Percentiles rank a stretch among this genome's conserved stretches.
These are phyloP conservation scores for Trachelus iudaicus DNA, from an alignment of 2,888 invertebrate species.

Conservation along the genomic window DNA sequence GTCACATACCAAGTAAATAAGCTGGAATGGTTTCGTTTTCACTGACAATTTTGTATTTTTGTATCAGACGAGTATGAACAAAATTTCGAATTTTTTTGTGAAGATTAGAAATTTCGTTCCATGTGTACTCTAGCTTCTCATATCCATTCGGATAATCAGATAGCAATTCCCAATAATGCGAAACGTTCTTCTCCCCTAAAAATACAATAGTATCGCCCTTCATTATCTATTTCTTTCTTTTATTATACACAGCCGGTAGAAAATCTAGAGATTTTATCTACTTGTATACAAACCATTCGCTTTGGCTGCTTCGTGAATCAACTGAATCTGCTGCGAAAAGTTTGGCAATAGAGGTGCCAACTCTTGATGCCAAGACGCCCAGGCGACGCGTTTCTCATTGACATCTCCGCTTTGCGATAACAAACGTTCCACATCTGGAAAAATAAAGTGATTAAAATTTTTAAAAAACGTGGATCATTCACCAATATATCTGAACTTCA, in stretches of 20 bases:
- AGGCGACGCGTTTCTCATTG: constrained; percentile 43
- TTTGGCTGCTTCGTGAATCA: constrained; percentile 46
- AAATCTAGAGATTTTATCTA: not conserved
- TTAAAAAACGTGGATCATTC: not conserved
- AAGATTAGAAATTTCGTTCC: constrained; percentile 43
- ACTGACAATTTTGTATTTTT: constrained; percentile 40
- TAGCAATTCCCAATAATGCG: constrained; percentile 55
- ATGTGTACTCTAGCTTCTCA: constrained; percentile 34
- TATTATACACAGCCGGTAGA: not conserved
- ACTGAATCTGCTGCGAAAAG: constrained; percentile 41
- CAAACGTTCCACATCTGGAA: constrained; percentile 46
- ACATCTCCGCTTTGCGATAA: constrained; percentile 38
- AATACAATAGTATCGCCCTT: not conserved
- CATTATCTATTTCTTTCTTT: not conserved
- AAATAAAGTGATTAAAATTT: not conserved
- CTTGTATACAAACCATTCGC: constrained; percentile 46
- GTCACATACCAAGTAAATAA: constrained; percentile 49
- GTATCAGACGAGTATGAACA: constrained; percentile 35
- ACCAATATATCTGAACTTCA: not conserved
- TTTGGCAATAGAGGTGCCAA: constrained; percentile 40
- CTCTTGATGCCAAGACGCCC: constrained; percentile 50
- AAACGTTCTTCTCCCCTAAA: constrained; percentile 38
- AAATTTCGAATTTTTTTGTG: constrained; percentile 47
- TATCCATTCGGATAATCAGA: constrained; percentile 49
- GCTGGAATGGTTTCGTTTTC: constrained; percentile 44